A percentile compares a stretch with the other conserved stretches of the same genome.
Evolutionary conservation across 2,888 invertebrate species (phyloP).

Genomic region (Melolontha melolontha): DNA sequence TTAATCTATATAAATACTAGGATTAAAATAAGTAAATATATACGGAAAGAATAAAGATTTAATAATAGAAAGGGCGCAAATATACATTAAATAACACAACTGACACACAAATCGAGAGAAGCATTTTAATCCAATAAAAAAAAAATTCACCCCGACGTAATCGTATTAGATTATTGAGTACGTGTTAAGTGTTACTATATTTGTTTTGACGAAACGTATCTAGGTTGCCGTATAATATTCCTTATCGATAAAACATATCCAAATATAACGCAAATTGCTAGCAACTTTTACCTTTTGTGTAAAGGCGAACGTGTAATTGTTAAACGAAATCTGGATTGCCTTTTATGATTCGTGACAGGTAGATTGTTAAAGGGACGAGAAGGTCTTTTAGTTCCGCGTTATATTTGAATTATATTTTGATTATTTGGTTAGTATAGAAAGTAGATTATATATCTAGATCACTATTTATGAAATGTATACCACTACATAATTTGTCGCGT

Average conservation of each 20-base stretch:
- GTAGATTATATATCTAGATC: too few relatives aligned
- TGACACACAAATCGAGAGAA: conserved; percentile 4
- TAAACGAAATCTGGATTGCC: conserved; percentile 13
- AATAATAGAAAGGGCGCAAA: too few relatives aligned
- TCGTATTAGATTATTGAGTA: conserved; percentile 21
- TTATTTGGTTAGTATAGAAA: too few relatives aligned
- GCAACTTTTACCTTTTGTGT: conserved; percentile 28
- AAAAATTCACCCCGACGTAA: background rate
- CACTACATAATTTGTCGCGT: too few relatives aligned
- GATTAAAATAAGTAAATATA: too few relatives aligned
- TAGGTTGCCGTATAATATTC: conserved; percentile 18
- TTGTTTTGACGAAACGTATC: conserved; percentile 9
- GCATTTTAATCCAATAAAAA: conserved; percentile 33
- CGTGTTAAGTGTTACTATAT: conserved; percentile 22
- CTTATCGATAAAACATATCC: conserved; percentile 37
- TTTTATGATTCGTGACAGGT: too few relatives aligned
- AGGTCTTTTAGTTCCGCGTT: too few relatives aligned
- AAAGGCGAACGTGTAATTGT: conserved; percentile 18
- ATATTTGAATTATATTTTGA: too few relatives aligned
- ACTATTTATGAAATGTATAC: too few relatives aligned
- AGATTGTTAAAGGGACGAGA: too few relatives aligned
- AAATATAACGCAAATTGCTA: conserved; percentile 33
- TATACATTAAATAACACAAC: background rate
- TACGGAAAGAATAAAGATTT: too few relatives aligned
- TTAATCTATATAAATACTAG: too few relatives aligned